Conservation (phyloP, 2,113 vertebrate genomes). For the Syrrhaptes paradoxus region DNA sequence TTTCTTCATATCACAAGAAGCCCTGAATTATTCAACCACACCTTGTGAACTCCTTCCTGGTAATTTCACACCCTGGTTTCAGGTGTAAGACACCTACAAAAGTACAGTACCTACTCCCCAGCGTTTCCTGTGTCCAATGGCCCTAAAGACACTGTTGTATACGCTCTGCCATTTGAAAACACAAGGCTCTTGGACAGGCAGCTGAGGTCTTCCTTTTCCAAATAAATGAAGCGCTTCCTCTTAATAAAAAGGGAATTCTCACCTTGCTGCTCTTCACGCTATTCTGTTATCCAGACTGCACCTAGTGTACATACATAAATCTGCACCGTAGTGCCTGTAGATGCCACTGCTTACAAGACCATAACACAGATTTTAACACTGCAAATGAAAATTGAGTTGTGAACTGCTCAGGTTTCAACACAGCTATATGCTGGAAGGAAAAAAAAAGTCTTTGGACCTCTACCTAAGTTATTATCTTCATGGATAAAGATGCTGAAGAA, state of each 20-base stretch:
- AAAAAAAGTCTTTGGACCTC: neutral
- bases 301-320: neutral
- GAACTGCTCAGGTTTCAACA: neutral
- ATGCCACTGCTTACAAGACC: neutral
- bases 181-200: neutral
- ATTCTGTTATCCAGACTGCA: accelerated
- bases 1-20: neutral
- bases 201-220: neutral
- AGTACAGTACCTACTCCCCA: neutral
- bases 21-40: neutral
- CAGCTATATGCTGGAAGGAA: neutral
- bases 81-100: neutral
- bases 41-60: neutral
- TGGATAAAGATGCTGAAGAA: neutral
- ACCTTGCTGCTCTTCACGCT: neutral
- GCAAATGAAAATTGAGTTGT: neutral
- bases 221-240: neutral
- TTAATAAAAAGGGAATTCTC: neutral
- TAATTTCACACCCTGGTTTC: neutral
- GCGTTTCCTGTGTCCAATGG: neutral
- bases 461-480: neutral
- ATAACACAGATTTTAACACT: neutral
- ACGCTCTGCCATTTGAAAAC: neutral
- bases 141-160: neutral
- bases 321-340: neutral